phyloP scores from a whole-genome alignment of 1,140 invertebrate species.

The Ericerus pela region DNA sequence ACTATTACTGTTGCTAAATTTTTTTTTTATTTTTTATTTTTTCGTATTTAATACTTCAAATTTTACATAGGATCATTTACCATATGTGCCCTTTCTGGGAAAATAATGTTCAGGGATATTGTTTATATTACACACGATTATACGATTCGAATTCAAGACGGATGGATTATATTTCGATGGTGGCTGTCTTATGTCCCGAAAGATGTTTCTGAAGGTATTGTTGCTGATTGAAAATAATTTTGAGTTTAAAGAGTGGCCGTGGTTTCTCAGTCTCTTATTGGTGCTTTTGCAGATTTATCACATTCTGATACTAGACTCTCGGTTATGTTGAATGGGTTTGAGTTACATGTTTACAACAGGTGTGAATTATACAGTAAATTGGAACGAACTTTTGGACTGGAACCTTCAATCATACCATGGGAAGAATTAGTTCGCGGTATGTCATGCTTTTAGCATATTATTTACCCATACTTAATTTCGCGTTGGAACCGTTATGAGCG shows the following conservation, averaged over 20 bases:
- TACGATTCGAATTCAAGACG: conserved; percentile 84
- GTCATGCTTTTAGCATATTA: neutral
- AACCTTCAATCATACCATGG: conserved; percentile 53
- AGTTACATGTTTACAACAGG: conserved; percentile 90
- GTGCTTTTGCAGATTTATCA: conserved; percentile 62
- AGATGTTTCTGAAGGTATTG: conserved; percentile 78
- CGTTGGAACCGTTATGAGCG: neutral
- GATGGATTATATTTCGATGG: conserved; percentile 93
- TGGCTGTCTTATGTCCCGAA: conserved; percentile 90
- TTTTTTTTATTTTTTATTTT: conserved; percentile 43
- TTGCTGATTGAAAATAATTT: neutral
- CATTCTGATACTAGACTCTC: conserved; percentile 88
- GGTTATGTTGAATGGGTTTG: conserved; percentile 87
- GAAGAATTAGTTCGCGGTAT: conserved; percentile 22
- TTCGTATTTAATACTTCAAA: conserved; percentile 2
- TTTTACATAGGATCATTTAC: conserved; percentile 72
- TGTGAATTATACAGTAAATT: conserved; percentile 74
- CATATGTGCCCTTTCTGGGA: conserved; percentile 84
- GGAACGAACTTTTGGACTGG: conserved; percentile 77
- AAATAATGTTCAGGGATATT: conserved; percentile 96
- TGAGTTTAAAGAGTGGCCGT: neutral
- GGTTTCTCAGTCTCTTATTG: conserved; percentile 16
- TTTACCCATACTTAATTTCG: neutral
- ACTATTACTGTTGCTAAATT: conserved; percentile 16
- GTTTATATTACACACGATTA: conserved; percentile 91